Base-by-base conservation (phyloP, 2,797 vertebrate species). In the Neosilurus hyrtlii region DNA sequence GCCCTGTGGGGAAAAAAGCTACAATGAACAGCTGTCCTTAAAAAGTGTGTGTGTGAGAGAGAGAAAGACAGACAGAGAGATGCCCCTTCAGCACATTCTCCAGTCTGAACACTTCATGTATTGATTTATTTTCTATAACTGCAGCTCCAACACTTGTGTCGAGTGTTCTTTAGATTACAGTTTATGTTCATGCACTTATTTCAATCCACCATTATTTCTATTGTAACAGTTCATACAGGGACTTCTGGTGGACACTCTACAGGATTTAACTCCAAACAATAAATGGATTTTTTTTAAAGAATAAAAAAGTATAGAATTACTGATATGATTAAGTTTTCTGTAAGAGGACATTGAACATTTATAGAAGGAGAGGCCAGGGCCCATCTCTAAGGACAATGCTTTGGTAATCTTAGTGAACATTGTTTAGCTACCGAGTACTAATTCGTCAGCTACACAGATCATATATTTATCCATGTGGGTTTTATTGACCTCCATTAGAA, bases 1-100 rank as follows among this genome's bases (percentile, higher is more conserved):
- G 95, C 90, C 90, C 95, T 96, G 66, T 24, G 87, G 88, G 18
- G n/a, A 2, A 16, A 22, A 49, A 62, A 61, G 3, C 3, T 15
- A 74, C 26, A 74, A 8, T 51, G 43, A 51, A 71, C 51, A 8
- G 20, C 11, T 51, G 12, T 4, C 51, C 43, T 18, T n/a, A 8
- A 8, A 43, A 6, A 43, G 37, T 43, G 37, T 43, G 37, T 43
- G 37, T 43, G 37, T 43, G 37, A 43, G 6, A 43, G 37, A 43
- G 6, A 43, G 6, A 2, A 43, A 43, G 2, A 43, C 37, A 43
- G 37, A 43, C 37, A 6, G 37, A n/a, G n/a, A n/a, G n/a, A n/a
- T 52, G 51, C 51, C 9, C 15, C 15, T 14, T 35, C 65, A 18
- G 65, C 35, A 68, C 26, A 68, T 68, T 37, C 16, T 68, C 4